A percentile compares a stretch with the other conserved stretches of the same genome.
Evolutionary conservation across 2,797 vertebrate species (phyloP).

Genomic region (Platyrinchus mystaceus): DNA sequence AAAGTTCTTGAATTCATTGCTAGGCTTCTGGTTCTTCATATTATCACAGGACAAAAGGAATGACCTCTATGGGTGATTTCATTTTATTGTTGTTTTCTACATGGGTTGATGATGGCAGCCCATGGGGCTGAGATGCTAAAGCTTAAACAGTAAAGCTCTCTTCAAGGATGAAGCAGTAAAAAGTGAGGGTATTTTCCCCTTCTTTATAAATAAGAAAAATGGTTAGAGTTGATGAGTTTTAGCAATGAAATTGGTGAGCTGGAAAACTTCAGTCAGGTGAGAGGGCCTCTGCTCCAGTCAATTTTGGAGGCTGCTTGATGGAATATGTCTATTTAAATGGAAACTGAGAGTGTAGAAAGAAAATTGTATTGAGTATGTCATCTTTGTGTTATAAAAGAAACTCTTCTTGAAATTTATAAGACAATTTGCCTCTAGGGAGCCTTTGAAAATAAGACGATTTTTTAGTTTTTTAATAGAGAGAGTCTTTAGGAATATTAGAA

Average conservation of each 20-base stretch:
- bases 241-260: conserved; percentile 41
- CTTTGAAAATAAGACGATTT: neutral
- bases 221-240: conserved; percentile 17
- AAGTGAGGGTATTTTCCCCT: neutral
- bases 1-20: conserved; percentile 49
- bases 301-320: neutral
- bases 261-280: conserved; percentile 40
- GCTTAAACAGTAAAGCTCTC: conserved; percentile 41
- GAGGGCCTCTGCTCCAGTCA: neutral
- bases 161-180: conserved; percentile 59
- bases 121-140: conserved; percentile 18
- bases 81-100: conserved; percentile 62
- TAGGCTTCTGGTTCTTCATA: conserved; percentile 25
- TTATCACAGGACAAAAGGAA: conserved; percentile 44
- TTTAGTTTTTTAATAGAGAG: conserved; percentile 11
- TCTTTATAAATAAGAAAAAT: conserved; percentile 48
- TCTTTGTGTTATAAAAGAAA: neutral
- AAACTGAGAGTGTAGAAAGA: neutral
- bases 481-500: conserved; percentile 3
- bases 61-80: conserved; percentile 58
- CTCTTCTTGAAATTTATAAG: conserved; percentile 4
- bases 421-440: neutral
- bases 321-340: conserved; percentile 22
- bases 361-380: conserved; percentile 30
- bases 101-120: conserved; percentile 38